Percentiles rank a stretch among this genome's conserved stretches.
Evolutionary conservation across 2,888 invertebrate genomes (phyloP).

Genomic region (Synergus umbraculus): DNA sequence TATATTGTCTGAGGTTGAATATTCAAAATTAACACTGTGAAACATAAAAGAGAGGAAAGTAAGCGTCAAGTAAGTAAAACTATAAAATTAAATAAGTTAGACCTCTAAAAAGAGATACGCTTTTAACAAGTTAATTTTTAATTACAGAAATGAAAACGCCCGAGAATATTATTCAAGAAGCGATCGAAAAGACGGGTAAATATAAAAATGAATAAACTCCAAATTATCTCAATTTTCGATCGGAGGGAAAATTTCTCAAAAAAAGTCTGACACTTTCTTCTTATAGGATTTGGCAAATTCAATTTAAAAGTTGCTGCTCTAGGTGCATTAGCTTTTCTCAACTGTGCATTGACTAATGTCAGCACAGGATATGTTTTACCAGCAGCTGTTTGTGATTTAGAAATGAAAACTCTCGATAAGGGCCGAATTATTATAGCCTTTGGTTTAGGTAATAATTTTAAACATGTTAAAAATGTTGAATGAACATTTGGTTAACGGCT

Average conservation of each 20-base stretch:
- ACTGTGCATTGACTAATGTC: conserved; percentile 77
- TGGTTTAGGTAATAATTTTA: conserved; percentile 81
- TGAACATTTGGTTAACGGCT: too few relatives aligned
- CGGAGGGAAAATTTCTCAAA: background rate
- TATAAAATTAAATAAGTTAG: too few relatives aligned
- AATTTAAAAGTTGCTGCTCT: conserved; percentile 87
- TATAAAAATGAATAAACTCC: background rate
- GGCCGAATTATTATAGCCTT: conserved; percentile 88
- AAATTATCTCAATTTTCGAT: background rate
- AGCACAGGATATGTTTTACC: conserved; percentile 90
- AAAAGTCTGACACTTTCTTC: too few relatives aligned
- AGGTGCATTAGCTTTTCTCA: conserved; percentile 83
- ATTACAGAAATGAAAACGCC: background rate
- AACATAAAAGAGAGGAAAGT: too few relatives aligned
- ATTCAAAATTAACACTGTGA: too few relatives aligned
- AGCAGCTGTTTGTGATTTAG: conserved; percentile 89
- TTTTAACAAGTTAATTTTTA: background rate
- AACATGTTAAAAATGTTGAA: background rate
- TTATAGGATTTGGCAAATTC: conserved; percentile 88
- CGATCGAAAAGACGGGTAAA: conserved; percentile 10
- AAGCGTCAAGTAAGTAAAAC: too few relatives aligned
- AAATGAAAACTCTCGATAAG: conserved; percentile 87
- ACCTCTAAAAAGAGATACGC: too few relatives aligned
- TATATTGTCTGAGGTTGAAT: too few relatives aligned
- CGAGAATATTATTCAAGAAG: background rate